These are phyloP conservation scores for Gerris lacustris DNA, from an alignment of 2,888 invertebrate genomes.

Conservation along the genomic window DNA sequence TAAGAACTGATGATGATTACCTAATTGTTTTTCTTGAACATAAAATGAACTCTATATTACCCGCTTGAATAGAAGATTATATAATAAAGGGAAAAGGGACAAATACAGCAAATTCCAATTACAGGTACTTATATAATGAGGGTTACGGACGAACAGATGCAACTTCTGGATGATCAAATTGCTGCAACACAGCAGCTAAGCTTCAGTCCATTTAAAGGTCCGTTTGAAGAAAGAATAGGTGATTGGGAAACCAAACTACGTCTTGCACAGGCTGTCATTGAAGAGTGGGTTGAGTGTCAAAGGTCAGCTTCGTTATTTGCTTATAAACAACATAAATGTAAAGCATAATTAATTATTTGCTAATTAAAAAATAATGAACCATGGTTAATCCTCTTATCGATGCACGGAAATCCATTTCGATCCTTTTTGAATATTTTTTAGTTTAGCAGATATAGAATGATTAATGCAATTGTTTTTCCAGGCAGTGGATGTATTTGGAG, in stretches of 20 bases:
- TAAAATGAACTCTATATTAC: no score
- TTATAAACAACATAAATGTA: constrained; percentile 4
- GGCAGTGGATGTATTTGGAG: constrained; percentile 71
- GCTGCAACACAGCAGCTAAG: constrained; percentile 60
- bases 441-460: no score
- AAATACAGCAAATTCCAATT: no score
- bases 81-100: no score
- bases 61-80: no score
- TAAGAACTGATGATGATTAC: no score
- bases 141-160: constrained; percentile 58
- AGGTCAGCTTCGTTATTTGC: constrained; percentile 39
- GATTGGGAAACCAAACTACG: constrained; percentile 60
- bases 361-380: no score
- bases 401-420: no score
- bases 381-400: no score
- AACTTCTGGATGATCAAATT: constrained; percentile 63
- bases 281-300: constrained; percentile 61
- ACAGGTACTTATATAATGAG: constrained; percentile 61
- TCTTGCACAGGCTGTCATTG: constrained; percentile 50
- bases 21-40: no score
- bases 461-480: constrained; percentile 32
- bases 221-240: constrained; percentile 58
- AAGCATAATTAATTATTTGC: no score
- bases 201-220: constrained; percentile 65
- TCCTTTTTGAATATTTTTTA: no score